Base-by-base conservation (phyloP, 1,140 invertebrate genomes). In the Calycopis cecrops region DNA sequence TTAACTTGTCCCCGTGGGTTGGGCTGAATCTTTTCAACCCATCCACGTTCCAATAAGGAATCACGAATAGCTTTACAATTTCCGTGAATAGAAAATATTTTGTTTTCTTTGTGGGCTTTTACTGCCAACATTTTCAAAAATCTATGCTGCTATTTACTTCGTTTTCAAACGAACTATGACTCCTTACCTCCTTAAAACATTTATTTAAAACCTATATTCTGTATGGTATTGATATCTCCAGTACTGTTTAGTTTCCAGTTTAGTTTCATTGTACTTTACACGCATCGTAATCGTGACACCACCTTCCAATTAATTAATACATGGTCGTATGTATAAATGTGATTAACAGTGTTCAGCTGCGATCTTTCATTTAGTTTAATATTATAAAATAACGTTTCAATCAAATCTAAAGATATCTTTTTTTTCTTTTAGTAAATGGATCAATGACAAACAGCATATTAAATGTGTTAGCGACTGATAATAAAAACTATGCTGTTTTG, bases 1-100 rank as follows among this genome's bases (percentile, higher is more conserved):
- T n/a, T n/a, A n/a, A n/a, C n/a, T n/a, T n/a, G n/a, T n/a, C n/a
- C n/a, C n/a, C n/a, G n/a, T n/a, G n/a, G n/a, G n/a, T 76, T 70
- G 6, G 70, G 51, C 57, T 74, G 70, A 49, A 91, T 70, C 73
- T 92, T 92, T 77, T 92, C 90, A 9, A 92, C 71, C 91, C 91
- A 92, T 2, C 91, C 91, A 12, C 91, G 68, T 44, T 87, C 73
- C 52, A 88, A 57, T 57, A 92, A 72, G 28, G 90, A 89, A 48
- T 84, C 77, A 48, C 90, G 67, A 34, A 90, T 73, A 9, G 77
- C 71, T 14, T 70, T 80, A 53, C 79, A 89, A 38, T 60, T 68
- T 6, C 90, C 89, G 44, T 78, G 73, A 28, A 87, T 59, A 11
- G 71, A 63, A 69, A 85, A 87, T 67, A 86, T 79, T 75, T 88